Conservation (phyloP, 2,797 vertebrate species). For the Poeciliopsis infans region DNA sequence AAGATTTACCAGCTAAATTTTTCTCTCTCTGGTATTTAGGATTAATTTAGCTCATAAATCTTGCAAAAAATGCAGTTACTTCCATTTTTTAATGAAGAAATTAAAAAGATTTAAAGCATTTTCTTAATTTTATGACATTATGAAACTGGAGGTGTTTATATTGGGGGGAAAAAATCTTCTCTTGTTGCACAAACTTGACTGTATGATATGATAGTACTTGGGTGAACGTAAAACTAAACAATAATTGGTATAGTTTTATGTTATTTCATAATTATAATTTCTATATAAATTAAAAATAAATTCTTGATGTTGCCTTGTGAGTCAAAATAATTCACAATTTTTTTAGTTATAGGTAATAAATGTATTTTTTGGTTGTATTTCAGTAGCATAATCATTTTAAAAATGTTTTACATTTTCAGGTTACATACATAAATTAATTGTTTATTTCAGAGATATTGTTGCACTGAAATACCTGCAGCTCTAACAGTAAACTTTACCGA, state of each 20-base stretch:
- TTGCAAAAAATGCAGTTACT: too few species aligned
- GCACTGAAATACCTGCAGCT: background rate
- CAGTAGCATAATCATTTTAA: background rate
- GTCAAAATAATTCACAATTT: background rate
- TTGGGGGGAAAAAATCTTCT: too few species aligned
- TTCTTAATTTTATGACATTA: background rate
- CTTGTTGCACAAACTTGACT: background rate
- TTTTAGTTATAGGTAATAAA: background rate
- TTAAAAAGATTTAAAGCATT: background rate
- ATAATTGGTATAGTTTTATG: background rate
- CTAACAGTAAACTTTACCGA: background rate
- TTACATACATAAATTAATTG: background rate
- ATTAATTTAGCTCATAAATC: background rate
- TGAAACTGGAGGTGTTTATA: background rate
- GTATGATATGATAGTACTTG: background rate
- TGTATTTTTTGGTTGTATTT: background rate
- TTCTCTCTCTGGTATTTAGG: background rate
- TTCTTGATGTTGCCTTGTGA: background rate
- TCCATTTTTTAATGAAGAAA: background rate
- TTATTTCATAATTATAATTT: background rate
- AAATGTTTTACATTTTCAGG: background rate
- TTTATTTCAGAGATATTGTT: background rate
- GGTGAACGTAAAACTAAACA: background rate
- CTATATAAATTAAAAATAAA: background rate
- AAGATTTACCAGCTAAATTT: background rate